Base-by-base conservation (phyloP, 2,888 invertebrate genomes). In the Biston betularia region DNA sequence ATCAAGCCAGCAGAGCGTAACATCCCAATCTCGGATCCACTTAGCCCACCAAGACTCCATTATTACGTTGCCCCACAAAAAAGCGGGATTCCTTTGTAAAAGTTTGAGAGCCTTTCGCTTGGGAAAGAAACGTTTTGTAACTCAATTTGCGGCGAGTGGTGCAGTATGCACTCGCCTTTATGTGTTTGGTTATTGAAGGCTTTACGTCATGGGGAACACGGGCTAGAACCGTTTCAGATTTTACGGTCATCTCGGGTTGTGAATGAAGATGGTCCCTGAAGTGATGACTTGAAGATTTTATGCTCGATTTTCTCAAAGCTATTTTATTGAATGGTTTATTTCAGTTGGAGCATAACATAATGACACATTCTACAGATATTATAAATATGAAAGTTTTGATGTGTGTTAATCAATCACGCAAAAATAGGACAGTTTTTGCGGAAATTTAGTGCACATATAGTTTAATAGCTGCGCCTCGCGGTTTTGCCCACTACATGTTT, bases 121-220 rank as follows among this genome's bases (percentile, higher is more conserved):
- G 76, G 75, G 81, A 87, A 89, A 89, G 89, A 92, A 91, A 87
- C 91, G 90, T 88, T 91, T 89, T 87, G 90, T 91, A 90, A 91
- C 90, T 89, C 90, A 89, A 91, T 92, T 91, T 90, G 89, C 69
- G 87, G 87, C 79, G 83, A 86, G 84, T 85, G 84, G 84, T 85
- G 84, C 87, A 85, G 74, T 77, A 80, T 77, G 77, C 75, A 77
- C 72, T 67, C 67, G 63, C 72, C 58, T 64, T 53, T 63, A 59
- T 70, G 67, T 68, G 69, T 64, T 62, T 57, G 24, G 61, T 44
- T 61, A 63, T 64, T 64, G 53, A 57, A 60, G 45, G 10, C 42
- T 48, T 64, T 59, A 42, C 56, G 64, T 59, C 52, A 57, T 50
- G 45, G 44, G 38, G 50, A 7, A 44, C 35, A 42, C 33, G 14